A percentile compares a stretch with the other conserved stretches of the same genome.
Conservation (phyloP, 2,113 vertebrate genomes). For the Charadrius vociferus region DNA sequence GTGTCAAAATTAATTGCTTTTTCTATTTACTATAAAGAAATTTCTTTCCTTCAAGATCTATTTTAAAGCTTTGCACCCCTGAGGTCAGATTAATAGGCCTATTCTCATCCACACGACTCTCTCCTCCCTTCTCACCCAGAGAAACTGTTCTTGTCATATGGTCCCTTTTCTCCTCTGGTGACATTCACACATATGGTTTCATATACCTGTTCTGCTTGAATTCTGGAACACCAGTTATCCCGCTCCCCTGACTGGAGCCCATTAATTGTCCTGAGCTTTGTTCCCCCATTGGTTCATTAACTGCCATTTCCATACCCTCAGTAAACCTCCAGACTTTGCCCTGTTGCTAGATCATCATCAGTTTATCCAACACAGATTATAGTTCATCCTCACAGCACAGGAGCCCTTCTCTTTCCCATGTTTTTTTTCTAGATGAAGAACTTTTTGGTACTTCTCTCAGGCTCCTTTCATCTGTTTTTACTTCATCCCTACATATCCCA, state of each 20-base stretch:
- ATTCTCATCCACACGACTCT: rapidly evolving
- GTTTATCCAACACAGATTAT: background rate
- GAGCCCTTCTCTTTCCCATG: background rate
- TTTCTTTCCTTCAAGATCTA: background rate
- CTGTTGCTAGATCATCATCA: background rate
- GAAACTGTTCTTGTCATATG: background rate
- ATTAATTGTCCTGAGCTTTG: background rate
- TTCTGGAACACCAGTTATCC: background rate
- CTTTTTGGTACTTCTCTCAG: background rate
- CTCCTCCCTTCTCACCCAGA: background rate
- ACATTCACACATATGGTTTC: background rate
- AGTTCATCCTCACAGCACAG: background rate
- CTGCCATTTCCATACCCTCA: background rate
- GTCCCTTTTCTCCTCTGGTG: background rate
- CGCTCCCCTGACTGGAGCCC: background rate
- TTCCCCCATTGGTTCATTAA: background rate
- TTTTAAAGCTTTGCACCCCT: background rate
- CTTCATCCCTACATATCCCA: background rate
- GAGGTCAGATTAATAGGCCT: background rate
- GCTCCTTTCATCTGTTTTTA: background rate
- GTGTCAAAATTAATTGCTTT: background rate
- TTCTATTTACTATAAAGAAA: background rate
- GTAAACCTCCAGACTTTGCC: background rate
- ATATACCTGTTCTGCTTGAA: background rate
- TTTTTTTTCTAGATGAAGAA: background rate